Evolutionary conservation across 2,888 invertebrate genomes (phyloP).

Genomic region (Pyrgus malvae): DNA sequence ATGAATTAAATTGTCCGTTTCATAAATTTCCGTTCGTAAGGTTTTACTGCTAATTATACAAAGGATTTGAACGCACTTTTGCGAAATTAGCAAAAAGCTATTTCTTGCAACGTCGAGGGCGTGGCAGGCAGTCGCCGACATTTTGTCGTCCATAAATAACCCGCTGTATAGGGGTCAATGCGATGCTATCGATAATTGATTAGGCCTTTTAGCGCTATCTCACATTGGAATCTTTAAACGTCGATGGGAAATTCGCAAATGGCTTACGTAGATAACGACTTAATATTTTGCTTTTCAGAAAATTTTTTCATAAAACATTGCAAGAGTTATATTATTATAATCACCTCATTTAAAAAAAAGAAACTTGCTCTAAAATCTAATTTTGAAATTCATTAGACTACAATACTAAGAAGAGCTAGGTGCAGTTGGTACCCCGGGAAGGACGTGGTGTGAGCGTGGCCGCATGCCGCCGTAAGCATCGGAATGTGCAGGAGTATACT

Average conservation of each 20-base stretch:
- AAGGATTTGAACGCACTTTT: not conserved
- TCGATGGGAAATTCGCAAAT: conserved; percentile 11
- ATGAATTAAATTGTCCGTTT: no score
- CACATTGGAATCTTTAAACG: conserved; percentile 10
- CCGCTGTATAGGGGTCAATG: conserved; percentile 36
- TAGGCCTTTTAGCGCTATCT: conserved; percentile 42
- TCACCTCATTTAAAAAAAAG: no score
- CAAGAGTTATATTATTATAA: no score
- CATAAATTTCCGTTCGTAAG: not conserved
- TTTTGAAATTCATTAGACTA: no score
- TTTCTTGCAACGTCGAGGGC: conserved; percentile 5
- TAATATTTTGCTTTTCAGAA: no score
- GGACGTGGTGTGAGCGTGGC: no score
- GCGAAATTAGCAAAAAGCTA: conserved; percentile 12
- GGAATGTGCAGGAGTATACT: no score
- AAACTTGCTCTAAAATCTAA: no score
- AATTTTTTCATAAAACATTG: no score
- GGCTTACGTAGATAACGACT: not conserved
- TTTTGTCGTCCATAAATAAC: conserved; percentile 31
- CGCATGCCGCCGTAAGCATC: no score
- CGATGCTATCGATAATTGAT: conserved; percentile 64
- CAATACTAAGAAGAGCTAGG: no score
- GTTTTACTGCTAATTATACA: not conserved
- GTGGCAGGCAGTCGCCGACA: conserved; percentile 2
- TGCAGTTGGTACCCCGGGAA: no score